A percentile compares a stretch with the other conserved stretches of the same genome.
phyloP scores from a whole-genome alignment of 2,888 invertebrate species.

The Pristionchus japonicus region DNA sequence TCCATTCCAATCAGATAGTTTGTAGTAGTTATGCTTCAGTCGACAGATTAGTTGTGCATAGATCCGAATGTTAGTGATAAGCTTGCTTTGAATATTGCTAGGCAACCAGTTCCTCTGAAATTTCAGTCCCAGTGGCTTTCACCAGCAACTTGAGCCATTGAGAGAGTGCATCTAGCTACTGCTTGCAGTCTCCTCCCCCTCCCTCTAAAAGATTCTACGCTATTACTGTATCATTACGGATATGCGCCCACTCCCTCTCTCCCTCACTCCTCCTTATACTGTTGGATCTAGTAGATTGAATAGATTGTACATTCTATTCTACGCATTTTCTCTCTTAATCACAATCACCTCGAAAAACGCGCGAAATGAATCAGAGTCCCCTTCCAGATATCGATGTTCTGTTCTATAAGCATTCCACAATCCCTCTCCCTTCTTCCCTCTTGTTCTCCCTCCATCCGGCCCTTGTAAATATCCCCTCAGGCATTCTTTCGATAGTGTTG shows the following conservation, averaged over 20 bases:
- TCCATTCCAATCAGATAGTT: constrained; percentile 22
- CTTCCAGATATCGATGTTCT: constrained; percentile 3
- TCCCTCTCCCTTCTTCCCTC: background rate
- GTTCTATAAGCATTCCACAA: background rate
- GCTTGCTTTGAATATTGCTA: constrained; percentile 16
- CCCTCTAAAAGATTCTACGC: constrained; percentile 14
- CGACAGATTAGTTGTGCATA: background rate
- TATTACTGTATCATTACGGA: constrained; percentile 27
- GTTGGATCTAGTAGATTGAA: background rate
- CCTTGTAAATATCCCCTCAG: constrained; percentile 38
- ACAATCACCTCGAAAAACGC: constrained; percentile 22
- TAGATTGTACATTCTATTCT: background rate
- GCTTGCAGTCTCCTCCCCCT: background rate
- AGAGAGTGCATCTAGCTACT: background rate
- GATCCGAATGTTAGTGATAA: constrained; percentile 10
- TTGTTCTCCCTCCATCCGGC: background rate
- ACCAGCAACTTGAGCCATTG: background rate
- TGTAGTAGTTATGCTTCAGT: background rate
- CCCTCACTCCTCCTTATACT: background rate
- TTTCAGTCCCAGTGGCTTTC: background rate
- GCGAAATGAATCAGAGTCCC: constrained; percentile 6
- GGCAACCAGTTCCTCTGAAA: background rate
- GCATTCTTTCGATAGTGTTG: constrained; percentile 38
- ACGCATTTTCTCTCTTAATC: background rate
- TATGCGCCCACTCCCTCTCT: background rate